phyloP scores from a whole-genome alignment of 1,140 invertebrate species.

The Mya arenaria region DNA sequence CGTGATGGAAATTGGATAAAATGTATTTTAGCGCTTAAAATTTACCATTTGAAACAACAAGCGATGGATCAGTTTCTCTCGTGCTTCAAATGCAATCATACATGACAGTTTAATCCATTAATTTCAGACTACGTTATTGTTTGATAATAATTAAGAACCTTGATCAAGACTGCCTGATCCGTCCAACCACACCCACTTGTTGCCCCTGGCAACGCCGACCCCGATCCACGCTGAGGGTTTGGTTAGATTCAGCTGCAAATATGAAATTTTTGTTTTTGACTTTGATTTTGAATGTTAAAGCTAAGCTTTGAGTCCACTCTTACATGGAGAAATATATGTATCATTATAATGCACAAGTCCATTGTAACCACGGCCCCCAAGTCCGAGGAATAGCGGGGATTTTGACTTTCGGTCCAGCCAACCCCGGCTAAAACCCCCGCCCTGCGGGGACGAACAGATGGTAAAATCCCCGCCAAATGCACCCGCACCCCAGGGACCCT shows the following conservation, averaged over 20 bases:
- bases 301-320: not conserved
- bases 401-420: not conserved
- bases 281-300: not conserved
- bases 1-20: not conserved
- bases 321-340: not conserved
- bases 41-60: not conserved
- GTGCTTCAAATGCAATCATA: not conserved
- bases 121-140: no score
- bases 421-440: not conserved
- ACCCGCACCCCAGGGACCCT: no score
- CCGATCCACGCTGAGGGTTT: conserved; percentile 24
- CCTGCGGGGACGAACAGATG: not conserved
- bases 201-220: not conserved
- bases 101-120: no score
- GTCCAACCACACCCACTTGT: conserved; percentile 42
- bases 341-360: not conserved
- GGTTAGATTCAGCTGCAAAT: conserved; percentile 18
- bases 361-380: not conserved
- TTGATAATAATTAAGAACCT: not conserved
- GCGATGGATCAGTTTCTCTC: not conserved
- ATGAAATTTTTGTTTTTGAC: not conserved
- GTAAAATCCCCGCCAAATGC: no score
- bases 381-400: not conserved
- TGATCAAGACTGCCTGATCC: conserved; percentile 17
- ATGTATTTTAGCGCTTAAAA: not conserved